phyloP scores from a whole-genome alignment of 2,888 invertebrate genomes.

The Ellobium chinense region DNA sequence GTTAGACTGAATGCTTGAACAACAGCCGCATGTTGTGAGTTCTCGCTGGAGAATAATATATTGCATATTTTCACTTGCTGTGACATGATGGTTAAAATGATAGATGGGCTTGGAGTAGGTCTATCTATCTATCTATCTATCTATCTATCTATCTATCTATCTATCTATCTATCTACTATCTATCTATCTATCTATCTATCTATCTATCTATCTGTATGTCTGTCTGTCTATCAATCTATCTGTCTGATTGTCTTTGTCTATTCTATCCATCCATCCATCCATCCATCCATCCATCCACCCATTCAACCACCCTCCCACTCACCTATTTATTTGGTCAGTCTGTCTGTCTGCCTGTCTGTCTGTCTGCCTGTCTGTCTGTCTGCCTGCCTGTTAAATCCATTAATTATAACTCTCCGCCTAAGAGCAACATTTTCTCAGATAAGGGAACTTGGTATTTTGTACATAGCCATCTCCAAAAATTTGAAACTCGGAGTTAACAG shows the following conservation, averaged over 20 bases:
- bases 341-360: not conserved
- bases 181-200: conserved; percentile 15
- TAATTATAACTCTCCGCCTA: too few relatives aligned
- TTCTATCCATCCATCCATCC: not conserved
- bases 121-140: conserved; percentile 15
- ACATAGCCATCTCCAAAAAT: too few relatives aligned
- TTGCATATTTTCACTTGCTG: not conserved
- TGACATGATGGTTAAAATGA: not conserved
- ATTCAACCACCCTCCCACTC: not conserved
- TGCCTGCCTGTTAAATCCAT: too few relatives aligned
- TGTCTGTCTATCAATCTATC: not conserved
- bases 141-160: conserved; percentile 15
- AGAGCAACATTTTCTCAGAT: too few relatives aligned
- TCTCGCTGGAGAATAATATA: too few relatives aligned
- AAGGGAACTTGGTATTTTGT: too few relatives aligned
- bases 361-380: too few relatives aligned
- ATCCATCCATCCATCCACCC: not conserved
- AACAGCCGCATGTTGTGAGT: too few relatives aligned
- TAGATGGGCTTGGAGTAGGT: not conserved
- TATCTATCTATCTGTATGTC: conserved; percentile 10
- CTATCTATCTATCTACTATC: conserved; percentile 15
- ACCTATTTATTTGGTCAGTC: too few relatives aligned
- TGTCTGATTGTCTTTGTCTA: too few relatives aligned
- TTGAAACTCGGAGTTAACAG: too few relatives aligned
- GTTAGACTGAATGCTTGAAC: too few relatives aligned